Evolutionary conservation across 2,113 vertebrate genomes (phyloP).

Genomic region (Willisornis vidua): DNA sequence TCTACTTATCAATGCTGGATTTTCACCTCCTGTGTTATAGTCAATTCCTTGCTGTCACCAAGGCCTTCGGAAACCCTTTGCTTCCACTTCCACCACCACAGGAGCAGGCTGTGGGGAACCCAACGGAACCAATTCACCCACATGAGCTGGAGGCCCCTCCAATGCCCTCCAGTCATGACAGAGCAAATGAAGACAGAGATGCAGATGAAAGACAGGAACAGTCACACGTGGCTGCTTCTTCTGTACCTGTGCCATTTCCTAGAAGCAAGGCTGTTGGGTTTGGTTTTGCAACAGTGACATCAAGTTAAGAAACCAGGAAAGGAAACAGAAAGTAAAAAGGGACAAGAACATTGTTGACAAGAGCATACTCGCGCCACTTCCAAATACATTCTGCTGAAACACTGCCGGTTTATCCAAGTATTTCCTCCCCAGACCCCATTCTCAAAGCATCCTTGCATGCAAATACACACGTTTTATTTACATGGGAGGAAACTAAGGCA

Average conservation of each 20-base stretch:
- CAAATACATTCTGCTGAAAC: neutral
- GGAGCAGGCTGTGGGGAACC: neutral
- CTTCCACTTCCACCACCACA: neutral
- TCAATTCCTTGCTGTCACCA: neutral
- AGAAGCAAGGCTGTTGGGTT: neutral
- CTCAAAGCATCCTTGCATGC: neutral
- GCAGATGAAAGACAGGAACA: neutral
- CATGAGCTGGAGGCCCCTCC: neutral
- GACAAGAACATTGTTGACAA: neutral
- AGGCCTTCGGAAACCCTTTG: neutral
- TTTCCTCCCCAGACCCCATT: neutral
- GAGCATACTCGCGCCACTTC: fast-evolving
- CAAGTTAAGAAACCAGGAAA: neutral
- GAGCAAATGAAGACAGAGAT: neutral
- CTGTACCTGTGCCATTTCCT: neutral
- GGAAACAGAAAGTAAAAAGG: neutral
- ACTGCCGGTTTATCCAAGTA: neutral
- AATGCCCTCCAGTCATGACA: neutral
- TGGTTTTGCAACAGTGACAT: neutral
- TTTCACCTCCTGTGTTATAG: neutral
- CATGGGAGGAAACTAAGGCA: neutral
- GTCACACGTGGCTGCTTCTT: neutral
- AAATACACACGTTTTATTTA: neutral
- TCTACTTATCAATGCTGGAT: neutral
- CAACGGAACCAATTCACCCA: fast-evolving